Base-by-base conservation (phyloP, 2,888 invertebrate species). In the Tenthredo livida region DNA sequence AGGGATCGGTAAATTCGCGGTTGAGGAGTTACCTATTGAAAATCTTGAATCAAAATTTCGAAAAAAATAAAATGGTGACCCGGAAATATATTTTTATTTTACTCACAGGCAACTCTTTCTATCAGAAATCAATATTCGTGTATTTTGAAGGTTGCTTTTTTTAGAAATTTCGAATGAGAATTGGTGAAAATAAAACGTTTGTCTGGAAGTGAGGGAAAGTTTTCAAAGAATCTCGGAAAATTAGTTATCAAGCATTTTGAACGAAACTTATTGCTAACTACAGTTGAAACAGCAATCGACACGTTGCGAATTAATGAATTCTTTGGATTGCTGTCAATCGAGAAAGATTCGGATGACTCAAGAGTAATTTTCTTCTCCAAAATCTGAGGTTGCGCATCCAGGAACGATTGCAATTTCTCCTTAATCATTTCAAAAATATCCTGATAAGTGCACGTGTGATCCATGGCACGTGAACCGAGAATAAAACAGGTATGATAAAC, bases 231-330 rank as follows among this genome's bases (percentile, higher is more conserved):
- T n/a, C n/a, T n/a, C n/a, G n/a, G n/a, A n/a, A n/a, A 84, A 84
- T n/a, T 65, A 65, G 78, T 61, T 84, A 84, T 65, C 78, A 77
- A 65, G 67, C 43, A 65, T 77, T 77, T 84, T 75, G 17, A 77
- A 84, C 77, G 65, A 84, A 84, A 78, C 65, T 84, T 84, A 84
- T 78, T 77, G 84, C 65, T 65, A 43, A 61, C 67, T 67, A 65
- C 78, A 77, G 43, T 84, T 84, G 33, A 84, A 77, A 84, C 78
- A 84, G 77, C 67, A 77, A 84, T 84, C 65, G 70, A 72, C 80
- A 85, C 70, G 70, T 78, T 33, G 80, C 54, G n/a, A 85, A 85
- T 85, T 37, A 73, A 73, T 43, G 73, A 73, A 43, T 73, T 21
- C 43, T 43, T 43, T 21, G 21, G 43, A 43, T 73, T n/a, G 73